Evolutionary conservation across 2,888 invertebrate species (phyloP).

Genomic region (Hypomecis punctinalis): DNA sequence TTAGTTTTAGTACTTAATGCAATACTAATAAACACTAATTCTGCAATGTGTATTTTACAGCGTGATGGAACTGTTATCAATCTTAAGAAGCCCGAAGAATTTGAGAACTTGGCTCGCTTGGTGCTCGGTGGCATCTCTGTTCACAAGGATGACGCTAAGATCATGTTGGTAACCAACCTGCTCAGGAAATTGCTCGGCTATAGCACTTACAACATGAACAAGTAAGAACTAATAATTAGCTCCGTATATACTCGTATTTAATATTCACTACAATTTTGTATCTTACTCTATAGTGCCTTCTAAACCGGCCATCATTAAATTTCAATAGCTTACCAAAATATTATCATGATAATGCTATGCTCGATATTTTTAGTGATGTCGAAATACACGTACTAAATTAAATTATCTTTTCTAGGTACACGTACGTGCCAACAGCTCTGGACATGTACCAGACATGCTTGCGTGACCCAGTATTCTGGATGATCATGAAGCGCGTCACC

Average conservation of each 20-base stretch:
- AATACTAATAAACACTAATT: not conserved
- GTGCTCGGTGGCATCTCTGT: slow-evolving; percentile 86
- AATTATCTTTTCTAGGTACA: slow-evolving; percentile 60
- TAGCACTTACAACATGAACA: slow-evolving; percentile 69
- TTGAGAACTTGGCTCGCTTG: slow-evolving; percentile 87
- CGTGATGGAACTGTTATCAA: slow-evolving; percentile 85
- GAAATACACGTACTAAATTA: not conserved
- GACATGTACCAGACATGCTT: slow-evolving; percentile 87
- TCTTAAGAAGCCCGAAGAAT: slow-evolving; percentile 87
- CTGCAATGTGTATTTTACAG: slow-evolving; percentile 51
- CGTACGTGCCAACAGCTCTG: slow-evolving; percentile 85
- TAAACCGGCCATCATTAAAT: too few species aligned
- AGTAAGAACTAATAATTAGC: slow-evolving; percentile 55
- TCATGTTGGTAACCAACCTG: slow-evolving; percentile 71
- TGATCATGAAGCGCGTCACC: slow-evolving; percentile 86
- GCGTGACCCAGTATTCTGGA: slow-evolving; percentile 90
- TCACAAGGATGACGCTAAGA: slow-evolving; percentile 83
- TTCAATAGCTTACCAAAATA: too few species aligned
- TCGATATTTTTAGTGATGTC: too few species aligned
- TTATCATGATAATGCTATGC: too few species aligned
- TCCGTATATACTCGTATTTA: not conserved
- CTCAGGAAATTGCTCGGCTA: slow-evolving; percentile 71
- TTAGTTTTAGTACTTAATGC: not conserved
- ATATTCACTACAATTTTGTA: too few species aligned
- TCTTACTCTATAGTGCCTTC: too few species aligned